These are phyloP conservation scores for Julus scanicus DNA, from an alignment of 2,888 invertebrate species.

Conservation along the genomic window DNA sequence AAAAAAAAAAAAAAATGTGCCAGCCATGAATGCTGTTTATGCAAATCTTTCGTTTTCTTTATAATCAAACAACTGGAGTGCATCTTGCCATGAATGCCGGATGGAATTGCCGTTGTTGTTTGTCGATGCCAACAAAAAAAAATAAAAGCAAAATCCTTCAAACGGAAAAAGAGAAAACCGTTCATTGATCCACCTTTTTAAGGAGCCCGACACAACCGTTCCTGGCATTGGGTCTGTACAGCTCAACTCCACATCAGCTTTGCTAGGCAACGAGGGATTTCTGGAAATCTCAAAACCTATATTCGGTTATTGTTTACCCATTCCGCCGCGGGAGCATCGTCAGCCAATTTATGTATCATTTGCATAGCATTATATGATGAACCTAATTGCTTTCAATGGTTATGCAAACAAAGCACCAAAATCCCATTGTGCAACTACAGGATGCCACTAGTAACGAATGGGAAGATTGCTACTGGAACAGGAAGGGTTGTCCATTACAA, in stretches of 20 bases:
- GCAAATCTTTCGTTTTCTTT: conserved; percentile 47
- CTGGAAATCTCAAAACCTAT: not conserved
- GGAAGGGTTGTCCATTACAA: no score
- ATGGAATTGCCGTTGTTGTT: conserved; percentile 37
- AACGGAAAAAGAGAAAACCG: conserved; percentile 14
- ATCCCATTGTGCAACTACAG: not conserved
- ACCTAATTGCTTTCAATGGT: conserved; percentile 45
- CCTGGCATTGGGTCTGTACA: not conserved
- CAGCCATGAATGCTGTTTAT: conserved; percentile 37
- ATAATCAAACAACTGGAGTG: conserved; percentile 45
- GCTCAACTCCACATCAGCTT: conserved; percentile 10
- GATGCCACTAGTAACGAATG: not conserved
- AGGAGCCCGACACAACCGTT: not conserved
- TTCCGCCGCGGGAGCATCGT: conserved; percentile 37
- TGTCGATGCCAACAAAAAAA: conserved; percentile 13
- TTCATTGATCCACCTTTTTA: conserved; percentile 45
- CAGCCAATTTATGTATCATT: conserved; percentile 44
- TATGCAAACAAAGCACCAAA: conserved; percentile 28
- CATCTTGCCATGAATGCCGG: conserved; percentile 45
- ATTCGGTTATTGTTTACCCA: conserved; percentile 37
- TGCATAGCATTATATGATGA: conserved; percentile 32
- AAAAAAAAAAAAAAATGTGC: not conserved
- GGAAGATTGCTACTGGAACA: no score
- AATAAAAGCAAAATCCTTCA: not conserved
- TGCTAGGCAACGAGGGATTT: conserved; percentile 43